These are phyloP conservation scores for Drosophila insularis DNA, from an alignment of 1,140 invertebrate genomes.

Conservation along the genomic window DNA sequence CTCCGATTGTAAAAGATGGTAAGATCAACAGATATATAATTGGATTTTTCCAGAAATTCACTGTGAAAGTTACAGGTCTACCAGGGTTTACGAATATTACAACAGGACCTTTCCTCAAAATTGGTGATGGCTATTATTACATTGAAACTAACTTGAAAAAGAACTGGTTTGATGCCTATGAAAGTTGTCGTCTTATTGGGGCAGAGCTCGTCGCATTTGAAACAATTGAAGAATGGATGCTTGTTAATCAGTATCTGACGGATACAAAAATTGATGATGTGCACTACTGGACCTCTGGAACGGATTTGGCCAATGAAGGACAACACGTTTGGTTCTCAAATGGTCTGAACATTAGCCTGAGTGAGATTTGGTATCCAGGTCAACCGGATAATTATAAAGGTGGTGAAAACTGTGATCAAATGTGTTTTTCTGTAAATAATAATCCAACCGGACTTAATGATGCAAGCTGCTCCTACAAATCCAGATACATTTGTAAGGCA, in stretches of 20 bases:
- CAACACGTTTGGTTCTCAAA: constrained; percentile 32
- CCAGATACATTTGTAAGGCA: too few relatives aligned
- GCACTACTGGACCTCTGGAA: constrained; percentile 40
- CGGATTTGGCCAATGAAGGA: constrained; percentile 26
- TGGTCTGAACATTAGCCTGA: constrained; percentile 12
- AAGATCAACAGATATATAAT: neutral
- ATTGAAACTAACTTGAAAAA: constrained; percentile 1
- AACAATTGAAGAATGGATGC: constrained; percentile 17
- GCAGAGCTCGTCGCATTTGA: constrained; percentile 15
- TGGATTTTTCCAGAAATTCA: neutral
- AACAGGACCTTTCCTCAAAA: constrained; percentile 13
- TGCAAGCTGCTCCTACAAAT: too few relatives aligned
- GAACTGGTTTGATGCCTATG: constrained; percentile 35
- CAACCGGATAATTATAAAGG: constrained; percentile 35
- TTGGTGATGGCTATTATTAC: constrained; percentile 29
- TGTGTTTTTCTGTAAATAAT: too few relatives aligned
- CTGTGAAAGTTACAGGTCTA: neutral
- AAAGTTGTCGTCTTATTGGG: constrained; percentile 11
- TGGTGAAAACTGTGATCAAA: constrained; percentile 31
- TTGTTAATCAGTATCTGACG: constrained; percentile 18
- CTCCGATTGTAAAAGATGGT: neutral
- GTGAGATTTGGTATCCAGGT: constrained; percentile 12
- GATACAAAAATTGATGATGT: neutral
- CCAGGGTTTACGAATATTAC: neutral
- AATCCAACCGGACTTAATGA: too few relatives aligned